Evolutionary conservation across 2,113 vertebrate species (phyloP).

Genomic region (Petaurus breviceps): DNA sequence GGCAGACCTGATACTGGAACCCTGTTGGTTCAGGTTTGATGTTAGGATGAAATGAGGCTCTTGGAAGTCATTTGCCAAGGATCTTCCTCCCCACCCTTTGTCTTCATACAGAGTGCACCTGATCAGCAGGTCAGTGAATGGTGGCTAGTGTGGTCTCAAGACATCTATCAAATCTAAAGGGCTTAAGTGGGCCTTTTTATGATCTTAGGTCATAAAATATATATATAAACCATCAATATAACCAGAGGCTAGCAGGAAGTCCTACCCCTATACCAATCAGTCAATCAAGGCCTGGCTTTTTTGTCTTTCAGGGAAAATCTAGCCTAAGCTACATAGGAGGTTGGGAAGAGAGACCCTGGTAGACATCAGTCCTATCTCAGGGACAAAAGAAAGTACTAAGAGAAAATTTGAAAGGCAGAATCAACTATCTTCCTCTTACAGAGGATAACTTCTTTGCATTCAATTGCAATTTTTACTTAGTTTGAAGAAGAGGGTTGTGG

Average conservation of each 20-base stretch:
- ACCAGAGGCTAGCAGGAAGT: background rate
- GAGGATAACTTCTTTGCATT: background rate
- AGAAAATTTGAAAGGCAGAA: background rate
- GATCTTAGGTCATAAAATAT: too few relatives aligned
- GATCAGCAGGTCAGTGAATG: background rate
- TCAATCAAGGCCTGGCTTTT: too few relatives aligned
- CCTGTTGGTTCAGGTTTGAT: background rate
- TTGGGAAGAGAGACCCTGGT: background rate
- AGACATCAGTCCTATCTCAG: background rate
- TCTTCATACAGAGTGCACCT: background rate
- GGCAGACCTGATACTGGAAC: background rate
- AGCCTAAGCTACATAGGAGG: background rate
- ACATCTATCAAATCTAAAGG: background rate
- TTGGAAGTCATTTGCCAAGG: background rate
- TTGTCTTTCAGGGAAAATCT: background rate
- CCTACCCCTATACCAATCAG: background rate
- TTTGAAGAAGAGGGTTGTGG: background rate
- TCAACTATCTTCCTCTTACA: background rate
- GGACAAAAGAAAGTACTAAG: background rate
- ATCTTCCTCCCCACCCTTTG: background rate
- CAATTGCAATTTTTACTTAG: background rate
- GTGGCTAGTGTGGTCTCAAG: background rate
- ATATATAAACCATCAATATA: background rate
- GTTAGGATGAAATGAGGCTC: background rate
- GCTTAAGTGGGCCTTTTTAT: background rate